A percentile compares a stretch with the other conserved stretches of the same genome.
These are phyloP conservation scores for Brienomyrus brachyistius DNA, from an alignment of 2,113 vertebrate species.

Conservation along the genomic window DNA sequence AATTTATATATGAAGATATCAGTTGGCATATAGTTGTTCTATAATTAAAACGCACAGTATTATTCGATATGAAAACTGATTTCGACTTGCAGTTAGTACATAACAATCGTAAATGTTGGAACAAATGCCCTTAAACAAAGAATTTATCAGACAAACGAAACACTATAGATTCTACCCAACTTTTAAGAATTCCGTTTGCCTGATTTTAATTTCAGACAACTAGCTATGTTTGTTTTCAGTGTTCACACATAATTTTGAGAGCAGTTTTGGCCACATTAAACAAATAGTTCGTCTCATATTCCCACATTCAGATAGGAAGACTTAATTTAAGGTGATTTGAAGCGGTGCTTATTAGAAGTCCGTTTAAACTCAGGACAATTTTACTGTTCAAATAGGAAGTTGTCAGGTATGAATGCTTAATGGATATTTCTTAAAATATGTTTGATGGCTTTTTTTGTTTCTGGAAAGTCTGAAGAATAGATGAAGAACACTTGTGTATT, in stretches of 20 bases:
- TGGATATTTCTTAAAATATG: neutral
- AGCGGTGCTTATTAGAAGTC: neutral
- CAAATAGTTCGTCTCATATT: neutral
- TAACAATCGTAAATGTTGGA: neutral
- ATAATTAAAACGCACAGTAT: slow-evolving; percentile 11
- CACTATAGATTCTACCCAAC: neutral
- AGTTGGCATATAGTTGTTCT: slow-evolving; percentile 7
- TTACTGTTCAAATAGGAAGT: slow-evolving; percentile 14
- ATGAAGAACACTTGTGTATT: neutral
- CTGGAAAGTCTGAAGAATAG: neutral
- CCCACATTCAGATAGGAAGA: neutral
- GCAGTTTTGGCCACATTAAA: neutral
- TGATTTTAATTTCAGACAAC: neutral
- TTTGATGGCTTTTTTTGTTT: neutral
- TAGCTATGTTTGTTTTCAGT: neutral
- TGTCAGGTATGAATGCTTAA: neutral
- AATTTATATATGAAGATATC: slow-evolving; percentile 17
- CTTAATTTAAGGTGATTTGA: neutral
- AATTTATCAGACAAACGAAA: neutral
- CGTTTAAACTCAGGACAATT: slow-evolving; percentile 7
- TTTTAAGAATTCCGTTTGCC: neutral
- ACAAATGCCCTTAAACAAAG: neutral
- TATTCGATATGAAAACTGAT: neutral
- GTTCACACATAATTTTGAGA: neutral
- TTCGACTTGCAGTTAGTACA: neutral